Base-by-base conservation (phyloP, 2,797 vertebrate genomes). In the Tenualosa thibaudeaui region DNA sequence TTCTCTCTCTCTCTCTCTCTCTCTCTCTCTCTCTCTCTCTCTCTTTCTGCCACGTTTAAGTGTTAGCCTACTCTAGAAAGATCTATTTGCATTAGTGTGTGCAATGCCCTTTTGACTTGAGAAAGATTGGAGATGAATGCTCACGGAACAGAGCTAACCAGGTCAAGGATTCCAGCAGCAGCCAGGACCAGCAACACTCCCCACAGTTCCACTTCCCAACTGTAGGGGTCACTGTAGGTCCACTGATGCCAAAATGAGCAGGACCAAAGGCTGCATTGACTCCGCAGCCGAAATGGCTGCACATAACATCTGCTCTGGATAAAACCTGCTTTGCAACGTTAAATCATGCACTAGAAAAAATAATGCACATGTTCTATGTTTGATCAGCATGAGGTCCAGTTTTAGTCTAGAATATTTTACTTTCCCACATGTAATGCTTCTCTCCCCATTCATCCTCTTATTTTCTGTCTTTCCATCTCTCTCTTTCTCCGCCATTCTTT, bases 161-260 rank as follows among this genome's bases (percentile, higher is more conserved):
- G 93, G 94, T 94, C 93, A 94, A 89, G 89, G 90, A 89, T 93
- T 91, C 87, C 75, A 89, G 89, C 89, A 85, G 84, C 85, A 43
- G 65, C 83, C 82, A 15, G 46, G 88, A 60, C 10, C 84, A 31
- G 49, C 87, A 58, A 82, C 54, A 65, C 0, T n/a, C n/a, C 82
- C 56, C 49, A 43, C 89, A 89, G 85, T 93, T 88, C 92, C 68
- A 3, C 58, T 0, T 19, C 83, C 85, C 58, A 88, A 92, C 95
- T 95, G 91, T 85, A 93, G 94, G 94, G 93, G 94, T 90, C 94
- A 92, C 92, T 95, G 89, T 85, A 94, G 92, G 90, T 94, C 94
- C 89, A 92, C 83, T 62, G 50, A 86, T 88, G 68, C 83, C 37
- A 68, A 53, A 1, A 3, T 31, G 3, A 5, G 65, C 9, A 81